These are phyloP conservation scores for Bradypodion ventrale DNA, from an alignment of 2,797 vertebrate genomes.

Conservation along the genomic window DNA sequence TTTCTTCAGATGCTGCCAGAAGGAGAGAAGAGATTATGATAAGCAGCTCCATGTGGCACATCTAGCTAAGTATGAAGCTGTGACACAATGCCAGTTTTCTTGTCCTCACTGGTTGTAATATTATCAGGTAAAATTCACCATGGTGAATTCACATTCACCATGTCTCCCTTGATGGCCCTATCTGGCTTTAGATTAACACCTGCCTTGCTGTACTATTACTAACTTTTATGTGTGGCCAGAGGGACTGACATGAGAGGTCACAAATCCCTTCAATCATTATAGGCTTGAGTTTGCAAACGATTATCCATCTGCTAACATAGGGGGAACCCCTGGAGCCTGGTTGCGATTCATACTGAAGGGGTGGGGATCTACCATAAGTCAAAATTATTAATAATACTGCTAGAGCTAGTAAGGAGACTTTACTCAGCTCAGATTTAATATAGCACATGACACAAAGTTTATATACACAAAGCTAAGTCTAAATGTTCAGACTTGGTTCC, in stretches of 20 bases:
- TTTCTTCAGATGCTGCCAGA: neutral
- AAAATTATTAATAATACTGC: constrained; percentile 13
- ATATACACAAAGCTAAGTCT: neutral
- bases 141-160: accelerated
- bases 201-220: neutral
- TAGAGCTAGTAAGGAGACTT: constrained; percentile 4
- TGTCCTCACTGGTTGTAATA: neutral
- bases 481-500: neutral
- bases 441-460: neutral
- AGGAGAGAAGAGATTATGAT: neutral
- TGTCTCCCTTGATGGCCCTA: constrained; percentile 45
- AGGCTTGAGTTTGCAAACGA: neutral
- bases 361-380: neutral
- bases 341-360: neutral
- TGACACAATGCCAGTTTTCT: neutral
- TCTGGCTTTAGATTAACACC: neutral
- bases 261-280: neutral
- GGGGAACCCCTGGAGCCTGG: neutral
- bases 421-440: neutral
- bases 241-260: constrained; percentile 31
- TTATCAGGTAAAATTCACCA: accelerated
- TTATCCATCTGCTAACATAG: constrained; percentile 6
- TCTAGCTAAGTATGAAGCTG: neutral
- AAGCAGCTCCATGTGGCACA: neutral
- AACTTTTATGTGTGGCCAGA: neutral